These are phyloP conservation scores for Hippasteria phrygiana DNA, from an alignment of 53 echinoderm and acorn worm species.

Conservation along the genomic window DNA sequence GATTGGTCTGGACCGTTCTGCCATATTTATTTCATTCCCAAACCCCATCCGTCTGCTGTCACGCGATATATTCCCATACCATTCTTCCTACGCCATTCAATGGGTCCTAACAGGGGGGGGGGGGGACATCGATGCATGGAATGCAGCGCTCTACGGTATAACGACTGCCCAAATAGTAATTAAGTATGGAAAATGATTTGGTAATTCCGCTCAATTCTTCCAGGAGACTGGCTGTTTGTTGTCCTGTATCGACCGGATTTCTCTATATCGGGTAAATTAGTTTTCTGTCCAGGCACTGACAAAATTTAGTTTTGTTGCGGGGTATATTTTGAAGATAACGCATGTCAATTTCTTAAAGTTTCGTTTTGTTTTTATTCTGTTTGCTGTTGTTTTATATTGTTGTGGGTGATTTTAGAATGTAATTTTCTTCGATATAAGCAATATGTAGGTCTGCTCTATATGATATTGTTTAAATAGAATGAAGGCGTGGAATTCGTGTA, in stretches of 20 bases:
- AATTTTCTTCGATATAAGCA: too few relatives aligned
- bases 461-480: too few relatives aligned
- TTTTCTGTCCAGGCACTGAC: neutral
- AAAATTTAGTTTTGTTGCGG: neutral
- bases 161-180: slow-evolving; percentile 38
- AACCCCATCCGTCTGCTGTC: slow-evolving; percentile 4
- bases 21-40: neutral
- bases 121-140: too few relatives aligned
- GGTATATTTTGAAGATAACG: too few relatives aligned
- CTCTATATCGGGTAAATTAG: slow-evolving; percentile 4
- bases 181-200: slow-evolving; percentile 36
- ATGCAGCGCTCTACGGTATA: neutral
- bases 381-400: too few relatives aligned
- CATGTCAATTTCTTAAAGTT: too few relatives aligned
- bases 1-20: slow-evolving; percentile 17
- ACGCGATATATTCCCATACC: slow-evolving; percentile 8
- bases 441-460: too few relatives aligned
- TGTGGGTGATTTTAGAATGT: too few relatives aligned
- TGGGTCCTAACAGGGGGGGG: neutral
- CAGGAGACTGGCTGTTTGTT: slow-evolving; percentile 12
- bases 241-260: slow-evolving; percentile 17
- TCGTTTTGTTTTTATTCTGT: too few relatives aligned
- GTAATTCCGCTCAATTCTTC: slow-evolving; percentile 20
- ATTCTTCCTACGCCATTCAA: neutral
- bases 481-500: too few relatives aligned